Evolutionary conservation across 2,113 vertebrate genomes (phyloP), one percentile per base, ranked within the genome.

Genomic region (Pycnonotus jocosus): DNA sequence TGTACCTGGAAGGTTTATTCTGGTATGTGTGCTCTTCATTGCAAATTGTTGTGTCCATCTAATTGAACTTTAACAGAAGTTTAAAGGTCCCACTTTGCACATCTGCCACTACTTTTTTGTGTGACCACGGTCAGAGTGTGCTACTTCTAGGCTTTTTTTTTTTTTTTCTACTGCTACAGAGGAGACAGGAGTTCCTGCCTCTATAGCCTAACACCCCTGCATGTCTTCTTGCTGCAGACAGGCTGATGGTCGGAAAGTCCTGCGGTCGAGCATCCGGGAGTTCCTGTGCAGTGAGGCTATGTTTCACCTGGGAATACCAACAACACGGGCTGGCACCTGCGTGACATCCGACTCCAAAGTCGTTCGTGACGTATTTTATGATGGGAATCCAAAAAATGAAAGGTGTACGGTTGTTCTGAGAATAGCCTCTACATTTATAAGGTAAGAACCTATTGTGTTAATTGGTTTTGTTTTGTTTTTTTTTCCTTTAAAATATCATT

Each of bases 201-300:
- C 25, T 25, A 0, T 2, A 48, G 31, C 8, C 57, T 77, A 7
- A 57, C 14, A 14, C 1, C 25, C 22, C 0, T 42, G 11, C 0
- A 0, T 40, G n/a, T 74, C 9, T 76, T 53, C 21, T 48, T 31
- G 30, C 89, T 96, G 22, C 93, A 99, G 99, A 35, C 98, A 99
- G 86, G 99, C 99, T 0, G 99, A 99, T 23, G 99, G 99, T 6
- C 98, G 99, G 31, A 99, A 99, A 23, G 99, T 99, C 4, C 97
- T 99, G 95, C 98, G 99, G 35, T 99, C 99, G 0, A 99, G 99
- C 92, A 98, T 99, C 54, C 98, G 99, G 28, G 99, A 99, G 97
- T 99, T 99, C 96, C 98, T 99, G 89, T 99, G 99, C 97, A 99
- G 99, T 0, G 99, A 99, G 96, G 99, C 99, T 0, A 98, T 99